Evolutionary conservation across 2,113 vertebrate species (phyloP).

Genomic region (Phainopepla nitens): DNA sequence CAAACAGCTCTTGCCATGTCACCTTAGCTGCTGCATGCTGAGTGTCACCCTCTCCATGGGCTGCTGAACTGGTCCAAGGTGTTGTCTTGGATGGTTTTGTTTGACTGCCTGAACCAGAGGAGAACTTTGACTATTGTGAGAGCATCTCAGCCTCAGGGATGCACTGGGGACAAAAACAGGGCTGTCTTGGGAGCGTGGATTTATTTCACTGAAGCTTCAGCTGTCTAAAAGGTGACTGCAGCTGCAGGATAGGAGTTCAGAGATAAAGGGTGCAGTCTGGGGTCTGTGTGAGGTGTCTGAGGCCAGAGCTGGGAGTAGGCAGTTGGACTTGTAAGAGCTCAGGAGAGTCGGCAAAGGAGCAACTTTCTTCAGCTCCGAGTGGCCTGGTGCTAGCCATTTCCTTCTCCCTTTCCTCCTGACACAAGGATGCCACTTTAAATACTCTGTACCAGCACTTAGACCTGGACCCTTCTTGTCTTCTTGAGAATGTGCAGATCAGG

Average conservation of each 20-base stretch:
- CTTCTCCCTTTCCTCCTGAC: neutral
- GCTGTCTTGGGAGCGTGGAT: neutral
- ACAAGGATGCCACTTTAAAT: neutral
- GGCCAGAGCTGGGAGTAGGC: neutral
- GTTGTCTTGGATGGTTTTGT: neutral
- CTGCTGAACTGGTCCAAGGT: neutral
- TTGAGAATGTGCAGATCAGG: neutral
- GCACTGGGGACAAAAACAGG: neutral
- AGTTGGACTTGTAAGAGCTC: neutral
- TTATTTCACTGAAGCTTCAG: neutral
- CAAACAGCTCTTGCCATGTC: neutral
- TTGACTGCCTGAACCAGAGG: neutral
- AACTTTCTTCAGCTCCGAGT: neutral
- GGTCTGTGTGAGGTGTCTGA: neutral
- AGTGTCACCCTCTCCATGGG: neutral
- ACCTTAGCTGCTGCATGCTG: neutral
- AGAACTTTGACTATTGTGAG: neutral
- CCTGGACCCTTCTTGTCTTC: neutral
- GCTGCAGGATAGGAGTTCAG: neutral
- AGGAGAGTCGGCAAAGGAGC: neutral
- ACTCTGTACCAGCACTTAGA: neutral
- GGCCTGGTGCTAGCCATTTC: neutral
- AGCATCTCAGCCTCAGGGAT: neutral
- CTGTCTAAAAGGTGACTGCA: neutral
- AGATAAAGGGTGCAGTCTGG: neutral